Evolutionary conservation across 1,140 invertebrate genomes (phyloP).

Genomic region (Trichoplusia ni): DNA sequence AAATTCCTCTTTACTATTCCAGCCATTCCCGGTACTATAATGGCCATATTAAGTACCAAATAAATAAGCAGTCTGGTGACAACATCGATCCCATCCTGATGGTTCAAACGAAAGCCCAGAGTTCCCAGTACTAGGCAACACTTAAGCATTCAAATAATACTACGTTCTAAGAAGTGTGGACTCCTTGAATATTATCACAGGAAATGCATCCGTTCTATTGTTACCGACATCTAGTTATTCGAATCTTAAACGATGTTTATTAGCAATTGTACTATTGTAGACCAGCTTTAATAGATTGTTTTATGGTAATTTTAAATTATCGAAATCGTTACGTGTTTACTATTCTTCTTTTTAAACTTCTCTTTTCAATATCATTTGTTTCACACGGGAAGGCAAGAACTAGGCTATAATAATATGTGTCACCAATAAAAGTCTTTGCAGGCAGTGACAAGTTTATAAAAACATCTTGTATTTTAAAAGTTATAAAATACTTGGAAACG

Average conservation of each 20-base stretch:
- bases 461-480: too few relatives aligned
- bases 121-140: constrained; percentile 14
- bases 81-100: background rate
- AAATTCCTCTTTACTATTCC: too few relatives aligned
- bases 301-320: too few relatives aligned
- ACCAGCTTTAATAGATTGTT: too few relatives aligned
- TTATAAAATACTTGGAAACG: too few relatives aligned
- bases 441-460: too few relatives aligned
- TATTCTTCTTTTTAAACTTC: too few relatives aligned
- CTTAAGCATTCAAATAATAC: constrained; percentile 21
- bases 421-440: too few relatives aligned
- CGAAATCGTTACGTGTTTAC: too few relatives aligned
- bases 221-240: constrained; percentile 10
- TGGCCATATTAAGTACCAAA: too few relatives aligned
- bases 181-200: constrained; percentile 31
- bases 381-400: background rate
- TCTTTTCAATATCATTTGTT: background rate
- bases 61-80: background rate
- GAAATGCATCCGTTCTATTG: constrained; percentile 47
- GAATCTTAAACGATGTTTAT: background rate
- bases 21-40: too few relatives aligned
- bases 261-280: background rate
- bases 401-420: background rate
- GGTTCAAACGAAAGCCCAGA: constrained; percentile 1
- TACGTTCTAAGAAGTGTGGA: constrained; percentile 24